Percentiles rank a stretch among this genome's conserved stretches.
Evolutionary conservation across 2,888 invertebrate genomes (phyloP).

Genomic region (Apamea crenata): DNA sequence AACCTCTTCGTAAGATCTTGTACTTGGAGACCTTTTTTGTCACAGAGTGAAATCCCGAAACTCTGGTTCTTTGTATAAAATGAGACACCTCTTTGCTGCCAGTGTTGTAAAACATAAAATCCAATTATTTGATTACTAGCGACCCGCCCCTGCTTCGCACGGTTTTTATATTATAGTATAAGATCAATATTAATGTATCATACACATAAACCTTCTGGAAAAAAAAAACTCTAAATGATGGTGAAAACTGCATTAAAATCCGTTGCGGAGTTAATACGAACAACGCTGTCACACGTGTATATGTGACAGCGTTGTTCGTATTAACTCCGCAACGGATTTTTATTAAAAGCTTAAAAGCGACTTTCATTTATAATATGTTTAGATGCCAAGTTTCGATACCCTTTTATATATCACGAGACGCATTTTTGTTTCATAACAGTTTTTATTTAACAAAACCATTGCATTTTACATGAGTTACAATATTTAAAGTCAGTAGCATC

Average conservation of each 20-base stretch:
- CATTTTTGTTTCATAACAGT: neutral
- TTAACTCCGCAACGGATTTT: too few relatives aligned
- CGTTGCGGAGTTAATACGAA: neutral
- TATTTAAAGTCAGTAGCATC: neutral
- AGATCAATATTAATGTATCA: neutral
- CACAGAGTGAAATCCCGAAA: constrained; percentile 2
- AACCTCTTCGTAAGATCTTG: neutral
- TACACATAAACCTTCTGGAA: neutral
- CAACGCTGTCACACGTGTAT: too few relatives aligned
- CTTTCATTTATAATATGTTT: neutral
- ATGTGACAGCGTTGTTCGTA: too few relatives aligned
- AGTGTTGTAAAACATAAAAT: neutral
- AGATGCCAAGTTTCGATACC: neutral
- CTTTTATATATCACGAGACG: neutral
- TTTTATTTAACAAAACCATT: neutral
- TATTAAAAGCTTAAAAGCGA: too few relatives aligned
- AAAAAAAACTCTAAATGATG: neutral
- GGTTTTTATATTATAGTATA: neutral
- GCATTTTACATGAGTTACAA: neutral
- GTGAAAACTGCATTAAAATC: neutral
- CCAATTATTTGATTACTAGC: neutral
- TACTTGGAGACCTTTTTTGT: neutral
- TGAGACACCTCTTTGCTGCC: too few relatives aligned
- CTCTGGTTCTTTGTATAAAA: neutral
- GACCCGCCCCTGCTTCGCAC: neutral